A percentile compares a stretch with the other conserved stretches of the same genome.
Conservation (phyloP, 2,113 vertebrate genomes). For the Anoura caudifer region DNA sequence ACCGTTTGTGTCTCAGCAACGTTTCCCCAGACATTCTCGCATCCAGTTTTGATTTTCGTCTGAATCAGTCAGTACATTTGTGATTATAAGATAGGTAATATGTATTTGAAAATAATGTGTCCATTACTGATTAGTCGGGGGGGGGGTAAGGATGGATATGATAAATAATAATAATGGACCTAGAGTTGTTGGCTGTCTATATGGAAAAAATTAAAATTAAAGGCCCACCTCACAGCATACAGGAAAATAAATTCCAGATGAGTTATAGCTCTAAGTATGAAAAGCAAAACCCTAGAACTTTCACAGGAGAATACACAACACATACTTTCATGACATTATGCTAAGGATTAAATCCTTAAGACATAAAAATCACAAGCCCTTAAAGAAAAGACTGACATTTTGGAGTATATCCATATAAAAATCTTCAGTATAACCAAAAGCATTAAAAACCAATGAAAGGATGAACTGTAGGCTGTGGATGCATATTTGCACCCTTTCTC, state of each 20-base stretch:
- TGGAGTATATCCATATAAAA: background rate
- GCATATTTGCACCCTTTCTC: background rate
- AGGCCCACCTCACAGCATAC: background rate
- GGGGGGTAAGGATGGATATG: background rate
- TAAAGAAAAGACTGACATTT: background rate
- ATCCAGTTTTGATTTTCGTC: background rate
- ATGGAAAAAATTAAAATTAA: background rate
- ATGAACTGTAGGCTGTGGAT: background rate
- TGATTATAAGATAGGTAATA: background rate
- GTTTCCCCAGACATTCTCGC: background rate
- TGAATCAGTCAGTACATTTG: background rate
- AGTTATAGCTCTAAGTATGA: background rate
- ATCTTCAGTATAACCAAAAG: background rate
- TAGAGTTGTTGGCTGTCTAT: background rate
- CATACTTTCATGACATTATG: background rate
- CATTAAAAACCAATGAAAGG: conserved; percentile 12
- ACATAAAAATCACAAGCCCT: background rate
- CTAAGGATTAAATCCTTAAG: background rate
- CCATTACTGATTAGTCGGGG: background rate
- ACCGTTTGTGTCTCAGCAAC: background rate
- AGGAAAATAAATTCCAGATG: background rate
- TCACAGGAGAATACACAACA: background rate
- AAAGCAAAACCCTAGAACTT: background rate
- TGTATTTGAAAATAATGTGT: background rate
- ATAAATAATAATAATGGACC: background rate